A percentile compares a stretch with the other conserved stretches of the same genome.
These are phyloP conservation scores for Lepetodrilus schrolli DNA, from an alignment of 2,888 invertebrate species.

Conservation along the genomic window DNA sequence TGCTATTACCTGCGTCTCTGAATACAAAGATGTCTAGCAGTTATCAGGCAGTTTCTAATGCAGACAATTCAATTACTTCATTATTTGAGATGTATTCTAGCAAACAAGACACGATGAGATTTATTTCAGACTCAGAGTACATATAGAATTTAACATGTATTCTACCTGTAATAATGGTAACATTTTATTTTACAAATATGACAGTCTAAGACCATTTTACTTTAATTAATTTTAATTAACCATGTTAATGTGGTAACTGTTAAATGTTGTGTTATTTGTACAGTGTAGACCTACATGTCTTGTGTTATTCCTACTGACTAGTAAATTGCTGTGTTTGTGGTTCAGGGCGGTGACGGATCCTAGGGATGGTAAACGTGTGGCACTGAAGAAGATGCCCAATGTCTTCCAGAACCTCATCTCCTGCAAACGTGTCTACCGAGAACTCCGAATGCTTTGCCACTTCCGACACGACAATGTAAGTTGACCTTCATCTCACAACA, in stretches of 20 bases:
- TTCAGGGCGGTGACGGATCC: conserved; percentile 99
- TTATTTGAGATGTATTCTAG: too few relatives aligned
- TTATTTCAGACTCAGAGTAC: neutral
- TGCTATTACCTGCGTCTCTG: too few relatives aligned
- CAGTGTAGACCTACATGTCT: too few relatives aligned
- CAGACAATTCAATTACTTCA: too few relatives aligned
- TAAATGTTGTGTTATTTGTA: neutral
- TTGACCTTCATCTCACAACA: conserved; percentile 70
- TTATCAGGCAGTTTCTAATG: too few relatives aligned
- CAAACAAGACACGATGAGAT: too few relatives aligned
- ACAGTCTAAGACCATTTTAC: too few relatives aligned
- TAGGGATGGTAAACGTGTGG: conserved; percentile 96
- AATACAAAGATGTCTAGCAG: too few relatives aligned
- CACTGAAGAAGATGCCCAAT: conserved; percentile 99
- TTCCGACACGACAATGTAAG: conserved; percentile 99
- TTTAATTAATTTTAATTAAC: neutral
- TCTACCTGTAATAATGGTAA: too few relatives aligned
- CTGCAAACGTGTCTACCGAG: conserved; percentile 98
- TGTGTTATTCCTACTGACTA: too few relatives aligned
- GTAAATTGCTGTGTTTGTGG: conserved; percentile 49
- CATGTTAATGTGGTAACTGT: neutral
- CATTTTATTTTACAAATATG: too few relatives aligned
- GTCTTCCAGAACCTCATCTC: conserved; percentile 99
- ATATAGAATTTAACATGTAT: too few relatives aligned
- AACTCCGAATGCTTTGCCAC: conserved; percentile 98